Conservation (phyloP, 2,797 vertebrate genomes). For the Crotalus adamanteus region DNA sequence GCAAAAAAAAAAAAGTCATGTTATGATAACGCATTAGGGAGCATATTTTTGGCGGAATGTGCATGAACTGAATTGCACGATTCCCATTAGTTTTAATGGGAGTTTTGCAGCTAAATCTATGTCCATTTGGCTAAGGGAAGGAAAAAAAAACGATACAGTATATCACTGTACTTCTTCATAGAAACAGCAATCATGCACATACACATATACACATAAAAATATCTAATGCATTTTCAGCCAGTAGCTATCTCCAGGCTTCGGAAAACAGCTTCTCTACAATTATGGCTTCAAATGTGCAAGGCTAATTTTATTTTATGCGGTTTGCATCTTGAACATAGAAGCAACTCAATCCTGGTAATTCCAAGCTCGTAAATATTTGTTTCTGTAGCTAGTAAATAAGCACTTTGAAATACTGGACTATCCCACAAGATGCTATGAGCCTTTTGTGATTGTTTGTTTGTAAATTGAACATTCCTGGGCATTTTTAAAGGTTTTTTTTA, state of each 20-base stretch:
- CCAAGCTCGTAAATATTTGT: not conserved
- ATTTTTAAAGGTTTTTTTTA: not conserved
- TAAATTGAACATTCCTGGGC: not conserved
- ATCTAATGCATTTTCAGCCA: constrained; percentile 18
- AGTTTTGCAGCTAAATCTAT: constrained; percentile 26
- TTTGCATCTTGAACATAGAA: constrained; percentile 4
- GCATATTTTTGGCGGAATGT: constrained; percentile 57
- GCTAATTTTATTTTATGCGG: not conserved
- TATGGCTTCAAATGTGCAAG: not conserved
- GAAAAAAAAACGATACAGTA: not conserved
- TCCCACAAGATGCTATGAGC: not conserved
- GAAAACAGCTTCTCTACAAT: not conserved
- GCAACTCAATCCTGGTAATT: not conserved
- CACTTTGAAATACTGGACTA: not conserved
- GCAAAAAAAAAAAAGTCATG: constrained; percentile 54
- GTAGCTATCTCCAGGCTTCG: not conserved
- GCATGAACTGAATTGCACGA: constrained; percentile 34
- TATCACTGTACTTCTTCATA: not conserved
- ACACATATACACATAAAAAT: not conserved
- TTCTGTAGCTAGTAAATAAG: not conserved
- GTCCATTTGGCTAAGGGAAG: constrained; percentile 10
- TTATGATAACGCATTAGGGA: constrained; percentile 48
- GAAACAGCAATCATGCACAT: constrained; percentile 10
- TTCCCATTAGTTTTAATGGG: constrained; percentile 63
- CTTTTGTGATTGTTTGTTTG: constrained; percentile 2